Base-by-base conservation (phyloP, 2,888 invertebrate species). In the Rhyacophila evoluta region DNA sequence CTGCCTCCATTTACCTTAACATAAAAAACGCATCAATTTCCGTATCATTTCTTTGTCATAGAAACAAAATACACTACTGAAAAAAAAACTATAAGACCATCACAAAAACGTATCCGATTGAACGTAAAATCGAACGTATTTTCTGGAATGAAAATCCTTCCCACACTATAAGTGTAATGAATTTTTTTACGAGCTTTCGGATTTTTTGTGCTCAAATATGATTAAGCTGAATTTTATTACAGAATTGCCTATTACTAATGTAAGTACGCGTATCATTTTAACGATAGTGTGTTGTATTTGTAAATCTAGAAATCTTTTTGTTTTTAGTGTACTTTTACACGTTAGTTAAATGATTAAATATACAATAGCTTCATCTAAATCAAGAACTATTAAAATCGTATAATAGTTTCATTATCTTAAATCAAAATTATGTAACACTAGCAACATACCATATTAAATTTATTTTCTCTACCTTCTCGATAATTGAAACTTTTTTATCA, bases 11-110 rank as follows among this genome's bases (percentile, higher is more conserved):
- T 55, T 55, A 55, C 55, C 55, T 41, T 41, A 55, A 55, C 25
- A 55, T 55, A 25, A 55, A 55, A 55, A 55, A 55, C 55, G 55
- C 25, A 55, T 55, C 55, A 55, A 55, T 55, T 55, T 55, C 55
- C 55, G 55, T 55, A 55, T 55, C 55, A 55, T 55, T 55, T 55
- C 55, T 55, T 55, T 55, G 55, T 55, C 55, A 55, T 25, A 55
- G 19, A 55, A 55, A 55, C 55, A 55, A 55, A 55, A 55, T 8
- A 55, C 55, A 55, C 15, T 19, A 19, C n/a, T n/a, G n/a, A n/a
- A n/a, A 15, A 19, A 55, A 19, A 55, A 55, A 55, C 55, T 55
- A 55, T 8, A 55, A 19, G 55, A 55, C 19, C 55, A 55, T 25
- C 55, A 55, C 55, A 55, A 55, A 55, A 55, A 55, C 15, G 25